A percentile compares a stretch with the other conserved stretches of the same genome.
Evolutionary conservation across 2,888 invertebrate genomes (phyloP).

Genomic region (Koerneria pararmatus): DNA sequence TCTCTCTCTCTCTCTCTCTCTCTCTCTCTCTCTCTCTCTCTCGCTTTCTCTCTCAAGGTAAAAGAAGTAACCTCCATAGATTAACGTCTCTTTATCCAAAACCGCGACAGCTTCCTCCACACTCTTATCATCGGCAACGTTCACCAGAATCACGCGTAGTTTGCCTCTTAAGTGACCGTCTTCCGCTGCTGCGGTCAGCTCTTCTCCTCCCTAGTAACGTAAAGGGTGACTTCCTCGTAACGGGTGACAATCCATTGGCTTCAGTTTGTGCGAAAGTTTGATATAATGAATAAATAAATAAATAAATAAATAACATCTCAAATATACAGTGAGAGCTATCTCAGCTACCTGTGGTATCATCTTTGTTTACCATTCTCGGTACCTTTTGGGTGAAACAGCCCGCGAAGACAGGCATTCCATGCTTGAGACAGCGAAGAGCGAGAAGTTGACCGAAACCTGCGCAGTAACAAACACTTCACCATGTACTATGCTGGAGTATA

Average conservation of each 20-base stretch:
- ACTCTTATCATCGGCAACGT: slow-evolving; percentile 48
- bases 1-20: not conserved
- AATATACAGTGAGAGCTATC: too few relatives aligned
- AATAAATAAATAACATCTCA: too few relatives aligned
- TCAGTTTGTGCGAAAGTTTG: too few relatives aligned
- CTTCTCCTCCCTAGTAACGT: slow-evolving; percentile 15
- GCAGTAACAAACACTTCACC: slow-evolving; percentile 3
- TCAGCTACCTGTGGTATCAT: too few relatives aligned
- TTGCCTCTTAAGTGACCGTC: slow-evolving; percentile 21
- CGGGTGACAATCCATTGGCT: too few relatives aligned
- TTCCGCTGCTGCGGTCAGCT: slow-evolving; percentile 5
- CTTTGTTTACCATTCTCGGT: too few relatives aligned
- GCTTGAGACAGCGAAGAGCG: slow-evolving; percentile 37
- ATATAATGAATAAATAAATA: too few relatives aligned
- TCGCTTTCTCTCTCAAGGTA: not conserved
- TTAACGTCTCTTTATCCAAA: slow-evolving; percentile 35
- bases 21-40: not conserved
- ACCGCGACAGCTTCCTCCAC: slow-evolving; percentile 35
- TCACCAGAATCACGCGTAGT: slow-evolving; percentile 45
- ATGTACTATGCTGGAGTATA: not conserved
- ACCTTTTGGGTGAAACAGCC: slow-evolving; percentile 45
- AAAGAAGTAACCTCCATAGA: slow-evolving; percentile 32
- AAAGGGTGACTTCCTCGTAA: too few relatives aligned
- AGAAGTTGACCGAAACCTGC: slow-evolving; percentile 46
- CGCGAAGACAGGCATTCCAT: slow-evolving; percentile 50